phyloP scores from a whole-genome alignment of 2,113 vertebrate genomes.

The Festucalex cinctus region DNA sequence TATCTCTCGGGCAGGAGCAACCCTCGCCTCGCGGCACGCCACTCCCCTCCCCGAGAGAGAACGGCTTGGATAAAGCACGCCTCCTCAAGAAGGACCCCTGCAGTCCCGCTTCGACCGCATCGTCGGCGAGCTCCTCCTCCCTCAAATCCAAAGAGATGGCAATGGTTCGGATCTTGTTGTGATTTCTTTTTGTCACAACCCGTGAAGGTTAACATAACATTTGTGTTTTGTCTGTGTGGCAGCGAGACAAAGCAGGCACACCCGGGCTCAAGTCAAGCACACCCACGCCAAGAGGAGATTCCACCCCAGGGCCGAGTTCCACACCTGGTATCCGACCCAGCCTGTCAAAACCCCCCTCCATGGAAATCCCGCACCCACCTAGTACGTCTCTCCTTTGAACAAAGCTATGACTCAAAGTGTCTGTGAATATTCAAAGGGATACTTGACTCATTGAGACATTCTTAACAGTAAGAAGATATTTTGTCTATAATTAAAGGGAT shows the following conservation, averaged over 20 bases:
- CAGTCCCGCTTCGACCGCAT: slow-evolving; percentile 91
- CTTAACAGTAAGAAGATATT: too few species aligned
- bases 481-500: too few species aligned
- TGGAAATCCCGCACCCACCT: slow-evolving; percentile 90
- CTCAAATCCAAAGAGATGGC: slow-evolving; percentile 87
- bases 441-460: too few species aligned
- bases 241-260: slow-evolving; percentile 94
- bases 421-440: neutral
- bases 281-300: slow-evolving; percentile 88
- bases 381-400: slow-evolving; percentile 67
- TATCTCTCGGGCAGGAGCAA: slow-evolving; percentile 75
- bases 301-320: slow-evolving; percentile 87
- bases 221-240: slow-evolving; percentile 36
- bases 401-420: neutral
- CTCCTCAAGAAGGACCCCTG: slow-evolving; percentile 89
- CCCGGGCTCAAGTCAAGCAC: slow-evolving; percentile 93
- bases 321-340: slow-evolving; percentile 86
- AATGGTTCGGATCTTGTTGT: slow-evolving; percentile 41
- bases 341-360: slow-evolving; percentile 86
- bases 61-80: slow-evolving; percentile 88
- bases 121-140: slow-evolving; percentile 92
- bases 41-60: slow-evolving; percentile 88
- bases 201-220: neutral
- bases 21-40: slow-evolving; percentile 88
- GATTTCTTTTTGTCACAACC: slow-evolving; percentile 2